phyloP scores from a whole-genome alignment of 2,113 vertebrate species.

The Sorex araneus region DNA sequence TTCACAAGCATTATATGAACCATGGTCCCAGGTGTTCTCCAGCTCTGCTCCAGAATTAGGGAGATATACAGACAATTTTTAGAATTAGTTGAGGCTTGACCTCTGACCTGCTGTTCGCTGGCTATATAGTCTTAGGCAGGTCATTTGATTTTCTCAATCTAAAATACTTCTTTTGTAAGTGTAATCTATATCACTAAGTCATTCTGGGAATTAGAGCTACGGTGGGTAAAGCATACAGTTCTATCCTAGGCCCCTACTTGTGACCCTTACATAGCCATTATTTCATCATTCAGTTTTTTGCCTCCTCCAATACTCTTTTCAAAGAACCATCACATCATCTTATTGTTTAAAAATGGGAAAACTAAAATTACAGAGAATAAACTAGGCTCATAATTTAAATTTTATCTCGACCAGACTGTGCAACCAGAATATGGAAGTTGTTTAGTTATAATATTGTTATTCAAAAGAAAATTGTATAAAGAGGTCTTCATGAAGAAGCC shows the following conservation, averaged over 20 bases:
- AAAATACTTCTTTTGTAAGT: slow-evolving; percentile 16
- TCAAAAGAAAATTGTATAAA: slow-evolving; percentile 62
- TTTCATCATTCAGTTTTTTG: background rate
- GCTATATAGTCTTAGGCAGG: background rate
- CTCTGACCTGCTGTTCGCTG: background rate
- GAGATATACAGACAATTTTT: slow-evolving; percentile 1
- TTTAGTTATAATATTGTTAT: slow-evolving; percentile 37
- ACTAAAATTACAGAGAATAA: slow-evolving; percentile 27
- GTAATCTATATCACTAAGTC: background rate
- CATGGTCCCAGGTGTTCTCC: no score
- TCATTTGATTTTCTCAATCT: slow-evolving; percentile 3
- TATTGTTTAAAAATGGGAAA: slow-evolving; percentile 22
- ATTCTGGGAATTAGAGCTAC: slow-evolving; percentile 1
- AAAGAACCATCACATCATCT: background rate
- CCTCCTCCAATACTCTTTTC: background rate
- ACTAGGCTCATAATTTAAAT: slow-evolving; percentile 51
- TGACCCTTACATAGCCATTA: background rate
- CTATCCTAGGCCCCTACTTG: background rate
- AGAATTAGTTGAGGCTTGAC: slow-evolving; percentile 14
- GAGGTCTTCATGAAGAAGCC: slow-evolving; percentile 57
- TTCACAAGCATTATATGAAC: no score
- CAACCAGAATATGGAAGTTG: background rate
- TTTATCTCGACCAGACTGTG: slow-evolving; percentile 34
- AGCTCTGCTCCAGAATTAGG: background rate
- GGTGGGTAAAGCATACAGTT: background rate